phyloP scores from a whole-genome alignment of 2,888 invertebrate genomes.

The Eledona agricola region DNA sequence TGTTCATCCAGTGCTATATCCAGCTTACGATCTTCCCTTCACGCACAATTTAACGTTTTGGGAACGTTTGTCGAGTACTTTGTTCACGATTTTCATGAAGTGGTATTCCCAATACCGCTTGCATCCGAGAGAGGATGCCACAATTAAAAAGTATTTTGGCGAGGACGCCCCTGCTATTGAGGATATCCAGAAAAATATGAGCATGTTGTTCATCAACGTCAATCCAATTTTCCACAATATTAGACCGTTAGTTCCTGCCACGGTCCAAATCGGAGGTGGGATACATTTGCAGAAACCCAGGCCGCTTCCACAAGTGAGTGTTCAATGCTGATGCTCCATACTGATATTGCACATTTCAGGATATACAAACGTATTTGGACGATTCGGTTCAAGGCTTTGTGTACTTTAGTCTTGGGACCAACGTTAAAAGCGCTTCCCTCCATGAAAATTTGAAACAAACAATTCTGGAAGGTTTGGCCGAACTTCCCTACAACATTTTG shows the following conservation, averaged over 20 bases:
- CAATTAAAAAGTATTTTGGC: slow-evolving; percentile 51
- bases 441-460: slow-evolving; percentile 9
- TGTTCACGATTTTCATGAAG: slow-evolving; percentile 17
- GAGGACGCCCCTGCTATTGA: slow-evolving; percentile 45
- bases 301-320: slow-evolving; percentile 50
- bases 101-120: slow-evolving; percentile 15
- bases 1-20: slow-evolving; percentile 54
- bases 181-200: slow-evolving; percentile 51
- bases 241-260: slow-evolving; percentile 53
- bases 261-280: slow-evolving; percentile 54
- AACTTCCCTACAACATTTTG: slow-evolving; percentile 35
- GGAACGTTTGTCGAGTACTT: slow-evolving; percentile 48
- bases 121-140: slow-evolving; percentile 38
- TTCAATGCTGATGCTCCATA: background rate
- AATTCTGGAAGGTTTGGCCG: slow-evolving; percentile 24
- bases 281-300: slow-evolving; percentile 40
- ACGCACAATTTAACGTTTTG: slow-evolving; percentile 46
- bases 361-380: slow-evolving; percentile 37
- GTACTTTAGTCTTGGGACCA: slow-evolving; percentile 40
- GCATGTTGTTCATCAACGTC: slow-evolving; percentile 54
- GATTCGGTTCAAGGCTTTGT: slow-evolving; percentile 30
- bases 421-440: slow-evolving; percentile 33
- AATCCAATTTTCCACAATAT: slow-evolving; percentile 54
- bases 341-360: too few relatives aligned
- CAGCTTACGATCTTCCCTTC: slow-evolving; percentile 50